phyloP scores from a whole-genome alignment of 2,113 vertebrate species.

The Columba livia region DNA sequence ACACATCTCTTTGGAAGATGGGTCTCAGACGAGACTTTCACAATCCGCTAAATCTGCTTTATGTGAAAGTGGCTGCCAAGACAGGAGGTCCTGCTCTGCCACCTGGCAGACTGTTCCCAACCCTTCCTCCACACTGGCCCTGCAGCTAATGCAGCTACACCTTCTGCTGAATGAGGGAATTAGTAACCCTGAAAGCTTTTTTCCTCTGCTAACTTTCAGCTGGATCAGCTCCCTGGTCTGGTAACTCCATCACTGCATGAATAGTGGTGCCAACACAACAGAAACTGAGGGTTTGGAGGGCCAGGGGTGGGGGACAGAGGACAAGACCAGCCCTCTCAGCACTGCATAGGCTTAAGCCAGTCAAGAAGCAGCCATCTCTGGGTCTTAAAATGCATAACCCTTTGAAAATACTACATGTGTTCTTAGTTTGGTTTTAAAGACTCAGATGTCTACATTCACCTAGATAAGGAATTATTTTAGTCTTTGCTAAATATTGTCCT shows the following conservation, averaged over 20 bases:
- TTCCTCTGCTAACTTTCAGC: background rate
- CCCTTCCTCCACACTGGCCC: background rate
- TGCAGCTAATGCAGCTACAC: background rate
- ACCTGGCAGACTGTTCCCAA: background rate
- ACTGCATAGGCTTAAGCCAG: background rate
- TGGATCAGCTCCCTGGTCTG: background rate
- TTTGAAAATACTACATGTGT: background rate
- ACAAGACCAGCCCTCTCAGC: background rate
- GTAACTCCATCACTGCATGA: background rate
- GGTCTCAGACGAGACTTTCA: background rate
- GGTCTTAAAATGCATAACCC: background rate
- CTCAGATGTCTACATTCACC: background rate
- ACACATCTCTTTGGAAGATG: background rate
- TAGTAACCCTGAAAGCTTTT: background rate
- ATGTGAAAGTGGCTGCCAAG: background rate
- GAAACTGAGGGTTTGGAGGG: fast-evolving
- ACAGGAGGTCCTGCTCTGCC: background rate
- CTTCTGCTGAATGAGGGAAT: conserved; percentile 9
- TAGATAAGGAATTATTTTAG: background rate
- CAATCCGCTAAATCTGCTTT: background rate
- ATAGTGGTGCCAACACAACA: background rate
- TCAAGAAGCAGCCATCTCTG: background rate
- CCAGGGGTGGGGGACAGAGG: background rate
- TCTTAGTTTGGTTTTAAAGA: background rate
- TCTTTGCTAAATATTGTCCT: background rate